phyloP scores from a whole-genome alignment of 2,113 vertebrate genomes.

The Physeter macrocephalus region DNA sequence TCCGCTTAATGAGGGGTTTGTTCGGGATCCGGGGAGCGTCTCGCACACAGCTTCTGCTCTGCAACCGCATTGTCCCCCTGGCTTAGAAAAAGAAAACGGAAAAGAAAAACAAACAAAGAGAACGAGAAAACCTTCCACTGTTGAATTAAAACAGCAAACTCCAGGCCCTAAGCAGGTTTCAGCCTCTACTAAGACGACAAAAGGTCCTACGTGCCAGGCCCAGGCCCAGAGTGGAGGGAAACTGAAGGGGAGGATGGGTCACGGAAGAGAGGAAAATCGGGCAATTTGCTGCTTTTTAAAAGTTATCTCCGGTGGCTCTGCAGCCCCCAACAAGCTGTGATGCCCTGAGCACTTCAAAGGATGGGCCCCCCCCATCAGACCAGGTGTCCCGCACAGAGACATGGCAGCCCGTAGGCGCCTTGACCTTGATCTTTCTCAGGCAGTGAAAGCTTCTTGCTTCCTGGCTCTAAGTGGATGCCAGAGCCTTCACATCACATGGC shows the following conservation, averaged over 20 bases:
- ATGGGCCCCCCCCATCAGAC: not conserved
- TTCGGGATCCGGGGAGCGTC: conserved; percentile 74
- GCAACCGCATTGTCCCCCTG: conserved; percentile 77
- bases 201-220: conserved; percentile 69
- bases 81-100: conserved; percentile 61
- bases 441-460: not conserved
- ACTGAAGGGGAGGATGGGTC: not conserved
- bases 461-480: rapidly evolving
- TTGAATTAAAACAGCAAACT: conserved; percentile 80
- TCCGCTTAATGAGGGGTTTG: conserved; percentile 82
- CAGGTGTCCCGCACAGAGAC: not conserved
- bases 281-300: conserved; percentile 51
- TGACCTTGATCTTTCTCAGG: not conserved
- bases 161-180: conserved; percentile 72
- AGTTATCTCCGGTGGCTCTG: conserved; percentile 24
- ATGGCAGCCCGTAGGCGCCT: rapidly evolving
- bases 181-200: conserved; percentile 81
- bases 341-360: not conserved
- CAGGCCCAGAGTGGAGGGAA: not conserved
- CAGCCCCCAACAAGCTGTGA: not conserved
- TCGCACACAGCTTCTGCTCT: conserved; percentile 74
- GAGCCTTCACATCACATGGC: rapidly evolving
- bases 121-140: not conserved
- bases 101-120: conserved; percentile 67
- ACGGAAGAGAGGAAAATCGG: not conserved